These are phyloP conservation scores for Ibycter americanus DNA, from an alignment of 2,797 vertebrate species.

Conservation along the genomic window DNA sequence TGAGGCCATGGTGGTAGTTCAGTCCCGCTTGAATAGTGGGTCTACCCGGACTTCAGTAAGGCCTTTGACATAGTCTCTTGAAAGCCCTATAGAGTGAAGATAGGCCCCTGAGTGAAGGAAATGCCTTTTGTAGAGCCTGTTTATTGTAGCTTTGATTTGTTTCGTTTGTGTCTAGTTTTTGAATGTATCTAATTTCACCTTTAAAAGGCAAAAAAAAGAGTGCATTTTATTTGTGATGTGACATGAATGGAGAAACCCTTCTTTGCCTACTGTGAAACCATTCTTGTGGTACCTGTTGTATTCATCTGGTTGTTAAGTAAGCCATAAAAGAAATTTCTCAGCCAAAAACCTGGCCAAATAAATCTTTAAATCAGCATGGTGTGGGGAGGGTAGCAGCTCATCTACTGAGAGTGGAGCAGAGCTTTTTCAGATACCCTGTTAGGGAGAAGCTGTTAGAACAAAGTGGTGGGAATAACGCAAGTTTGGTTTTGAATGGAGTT, in stretches of 20 bases:
- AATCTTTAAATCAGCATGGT: background rate
- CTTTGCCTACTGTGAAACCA: background rate
- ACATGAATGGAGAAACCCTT: background rate
- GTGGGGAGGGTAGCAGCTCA: background rate
- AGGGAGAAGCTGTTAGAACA: background rate
- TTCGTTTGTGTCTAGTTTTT: background rate
- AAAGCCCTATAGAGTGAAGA: background rate
- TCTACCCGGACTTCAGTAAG: too few species aligned
- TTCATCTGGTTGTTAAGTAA: background rate
- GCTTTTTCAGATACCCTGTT: background rate
- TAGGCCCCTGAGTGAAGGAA: rapidly evolving
- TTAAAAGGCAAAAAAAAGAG: too few species aligned
- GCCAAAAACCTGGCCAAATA: background rate
- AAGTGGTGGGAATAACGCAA: background rate
- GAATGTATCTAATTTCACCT: background rate
- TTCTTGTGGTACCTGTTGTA: background rate
- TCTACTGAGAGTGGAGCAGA: background rate
- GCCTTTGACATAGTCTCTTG: too few species aligned
- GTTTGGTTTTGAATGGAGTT: background rate
- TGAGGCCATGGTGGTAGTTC: too few species aligned
- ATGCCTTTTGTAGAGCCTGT: background rate
- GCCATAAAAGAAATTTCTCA: background rate
- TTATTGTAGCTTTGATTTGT: background rate
- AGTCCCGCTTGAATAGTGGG: too few species aligned
- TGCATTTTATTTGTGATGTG: background rate